Evolutionary conservation across 2,797 vertebrate species (phyloP), one percentile per base, ranked within the genome.

Genomic region (Leptodactylus fallax): DNA sequence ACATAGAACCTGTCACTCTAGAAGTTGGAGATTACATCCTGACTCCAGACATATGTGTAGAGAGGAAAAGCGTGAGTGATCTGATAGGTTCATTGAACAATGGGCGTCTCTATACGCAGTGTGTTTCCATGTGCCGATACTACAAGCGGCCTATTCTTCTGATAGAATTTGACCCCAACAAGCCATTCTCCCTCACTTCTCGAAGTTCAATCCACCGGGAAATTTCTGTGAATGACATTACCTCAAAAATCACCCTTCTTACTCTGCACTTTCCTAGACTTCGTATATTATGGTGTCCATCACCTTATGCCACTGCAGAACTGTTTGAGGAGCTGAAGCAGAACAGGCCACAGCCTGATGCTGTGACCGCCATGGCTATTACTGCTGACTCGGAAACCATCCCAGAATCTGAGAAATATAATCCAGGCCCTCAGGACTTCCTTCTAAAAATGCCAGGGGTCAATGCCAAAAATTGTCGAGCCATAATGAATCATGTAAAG

Each of bases 21-120:
- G 97, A 98, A 90, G 98, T 99, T 0, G 98, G 98, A 0, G 98
- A 99, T 92, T 99, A 99, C 90, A 98, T 99, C 87, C 94, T 99
- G 76, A 98, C 96, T 0, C 96, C 97, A 0, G 98, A 99, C 25
- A 94, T 95, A n/a, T 99, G 98, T 0, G 96, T 99, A 11, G 98
- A 99, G 91, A 95, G 98, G 79, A 99, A 99, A 89, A 99, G 98
- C 7, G 92, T 98, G 91, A 99, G 98, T 0, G 98, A 99, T 45
- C 93, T 99, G 90, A 98, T 99, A 0, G 97, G 98, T 13, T 99
- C 98, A 0, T 63, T 99, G 7, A 97, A 97, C 91, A 99, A 95
- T 0, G 98, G 98, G 1, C 95, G 98, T 11, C 95, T 99, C 9
- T 99, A 99, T 61, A 89, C 96, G 1, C 98, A 99, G 91, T 98